Evolutionary conservation across 2,113 vertebrate genomes (phyloP).

Genomic region (Genyomyrus donnyi): DNA sequence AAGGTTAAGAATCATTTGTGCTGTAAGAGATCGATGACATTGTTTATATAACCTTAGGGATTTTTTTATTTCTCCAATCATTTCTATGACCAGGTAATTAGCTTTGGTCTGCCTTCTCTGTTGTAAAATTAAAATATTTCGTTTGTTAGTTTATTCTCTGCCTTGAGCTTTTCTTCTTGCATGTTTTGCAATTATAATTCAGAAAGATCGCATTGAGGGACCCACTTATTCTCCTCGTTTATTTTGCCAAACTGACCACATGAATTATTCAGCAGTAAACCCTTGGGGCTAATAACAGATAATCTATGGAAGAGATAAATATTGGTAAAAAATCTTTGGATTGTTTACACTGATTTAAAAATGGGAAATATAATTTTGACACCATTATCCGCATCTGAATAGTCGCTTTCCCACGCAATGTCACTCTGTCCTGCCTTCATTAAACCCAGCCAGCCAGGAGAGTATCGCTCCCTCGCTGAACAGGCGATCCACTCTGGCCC

Average conservation of each 20-base stretch:
- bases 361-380: constrained; percentile 33
- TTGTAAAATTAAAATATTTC: not conserved
- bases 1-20: not conserved
- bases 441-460: constrained; percentile 9
- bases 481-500: constrained; percentile 22
- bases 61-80: not conserved
- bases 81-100: not conserved
- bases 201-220: not conserved
- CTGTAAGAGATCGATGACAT: not conserved
- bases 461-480: constrained; percentile 21
- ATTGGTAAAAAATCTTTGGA: constrained; percentile 43
- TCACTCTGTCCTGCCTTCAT: constrained; percentile 2
- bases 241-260: not conserved
- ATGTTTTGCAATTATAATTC: not conserved
- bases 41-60: not conserved
- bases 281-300: constrained; percentile 45
- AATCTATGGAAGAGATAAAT: constrained; percentile 44
- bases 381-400: constrained; percentile 48
- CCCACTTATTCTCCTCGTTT: not conserved
- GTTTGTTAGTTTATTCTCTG: not conserved
- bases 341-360: constrained; percentile 47
- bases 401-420: constrained; percentile 31
- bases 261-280: constrained; percentile 48
- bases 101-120: not conserved
- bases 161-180: not conserved